Percentiles rank a stretch among this genome's conserved stretches.
phyloP scores from a whole-genome alignment of 2,888 invertebrate species.

The Dolomedes plantarius region DNA sequence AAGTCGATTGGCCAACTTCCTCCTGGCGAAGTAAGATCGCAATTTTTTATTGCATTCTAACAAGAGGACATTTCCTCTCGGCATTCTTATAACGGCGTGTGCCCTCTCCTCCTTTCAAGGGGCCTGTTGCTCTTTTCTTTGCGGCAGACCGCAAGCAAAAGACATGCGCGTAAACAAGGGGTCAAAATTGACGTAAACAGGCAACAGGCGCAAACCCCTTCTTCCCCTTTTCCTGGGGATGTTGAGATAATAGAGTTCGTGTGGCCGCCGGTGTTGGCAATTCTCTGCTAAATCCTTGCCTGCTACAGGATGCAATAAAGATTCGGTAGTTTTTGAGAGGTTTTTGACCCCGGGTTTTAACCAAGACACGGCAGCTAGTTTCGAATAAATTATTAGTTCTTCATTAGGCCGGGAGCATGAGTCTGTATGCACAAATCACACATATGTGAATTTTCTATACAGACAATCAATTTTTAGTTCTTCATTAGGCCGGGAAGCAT shows the following conservation, averaged over 20 bases:
- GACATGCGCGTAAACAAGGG: neutral
- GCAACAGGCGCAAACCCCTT: neutral
- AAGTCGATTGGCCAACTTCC: no score
- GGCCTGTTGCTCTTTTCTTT: conserved; percentile 6
- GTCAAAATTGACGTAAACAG: neutral
- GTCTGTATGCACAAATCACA: no score
- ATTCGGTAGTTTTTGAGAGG: neutral
- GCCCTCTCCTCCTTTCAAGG: neutral
- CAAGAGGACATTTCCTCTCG: neutral
- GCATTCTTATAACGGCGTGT: neutral
- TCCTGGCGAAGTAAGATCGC: neutral
- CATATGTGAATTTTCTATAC: no score
- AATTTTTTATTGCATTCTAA: neutral
- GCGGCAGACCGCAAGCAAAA: neutral
- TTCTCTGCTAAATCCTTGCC: neutral
- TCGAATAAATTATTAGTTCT: no score
- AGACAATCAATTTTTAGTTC: no score
- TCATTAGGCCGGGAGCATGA: no score
- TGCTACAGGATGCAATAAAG: neutral
- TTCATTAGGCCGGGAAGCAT: no score
- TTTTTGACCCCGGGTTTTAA: neutral
- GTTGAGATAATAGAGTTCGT: neutral
- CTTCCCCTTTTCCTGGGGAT: neutral
- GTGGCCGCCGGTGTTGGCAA: neutral
- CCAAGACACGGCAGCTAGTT: no score